A percentile compares a stretch with the other conserved stretches of the same genome.
These are phyloP conservation scores for Drosophila falleni DNA, from an alignment of 2,888 invertebrate species.

Conservation along the genomic window DNA sequence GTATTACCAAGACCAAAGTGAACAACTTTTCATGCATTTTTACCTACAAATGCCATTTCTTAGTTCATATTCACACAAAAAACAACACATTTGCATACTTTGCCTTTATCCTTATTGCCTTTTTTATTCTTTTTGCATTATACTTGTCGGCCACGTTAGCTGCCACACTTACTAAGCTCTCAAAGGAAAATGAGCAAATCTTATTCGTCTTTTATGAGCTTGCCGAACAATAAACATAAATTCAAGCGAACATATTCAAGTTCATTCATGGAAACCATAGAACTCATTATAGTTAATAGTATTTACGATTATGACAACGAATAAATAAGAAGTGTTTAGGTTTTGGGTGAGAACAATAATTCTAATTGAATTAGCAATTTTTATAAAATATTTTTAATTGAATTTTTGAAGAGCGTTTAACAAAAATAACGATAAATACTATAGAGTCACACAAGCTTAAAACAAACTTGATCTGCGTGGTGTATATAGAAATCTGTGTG, in stretches of 20 bases:
- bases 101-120: background rate
- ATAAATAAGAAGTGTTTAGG: no score
- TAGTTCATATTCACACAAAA: background rate
- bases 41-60: background rate
- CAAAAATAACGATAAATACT: no score
- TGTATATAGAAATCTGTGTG: no score
- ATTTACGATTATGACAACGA: conserved; percentile 3
- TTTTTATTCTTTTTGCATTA: background rate
- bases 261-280: conserved; percentile 41
- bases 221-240: conserved; percentile 20
- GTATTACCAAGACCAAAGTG: background rate
- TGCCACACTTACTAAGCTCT: background rate
- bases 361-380: no score
- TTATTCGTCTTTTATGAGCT: conserved; percentile 1
- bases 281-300: conserved; percentile 7
- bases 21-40: background rate
- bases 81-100: background rate
- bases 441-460: no score
- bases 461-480: no score
- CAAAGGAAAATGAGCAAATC: conserved; percentile 7
- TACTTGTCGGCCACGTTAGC: conserved; percentile 7
- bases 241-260: conserved; percentile 18
- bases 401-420: no score
- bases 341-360: no score
- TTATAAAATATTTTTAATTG: no score